A percentile compares a stretch with the other conserved stretches of the same genome.
Conservation (phyloP, 2,113 vertebrate species). For the Alexandromys fortis region DNA sequence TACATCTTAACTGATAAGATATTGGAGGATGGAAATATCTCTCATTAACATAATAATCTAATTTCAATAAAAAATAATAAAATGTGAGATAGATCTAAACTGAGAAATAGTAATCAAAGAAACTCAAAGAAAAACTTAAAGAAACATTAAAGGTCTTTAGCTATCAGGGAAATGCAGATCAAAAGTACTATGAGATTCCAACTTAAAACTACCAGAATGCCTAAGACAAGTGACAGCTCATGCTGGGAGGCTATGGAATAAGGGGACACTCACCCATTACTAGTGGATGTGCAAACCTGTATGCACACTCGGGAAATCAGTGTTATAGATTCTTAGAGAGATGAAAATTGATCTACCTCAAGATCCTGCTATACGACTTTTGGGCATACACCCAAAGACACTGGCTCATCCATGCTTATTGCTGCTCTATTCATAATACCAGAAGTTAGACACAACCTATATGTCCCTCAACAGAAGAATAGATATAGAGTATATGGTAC, state of each 20-base stretch:
- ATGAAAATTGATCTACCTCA: background rate
- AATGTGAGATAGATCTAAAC: background rate
- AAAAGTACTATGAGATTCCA: background rate
- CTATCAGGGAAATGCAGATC: background rate
- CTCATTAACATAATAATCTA: background rate
- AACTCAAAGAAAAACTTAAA: background rate
- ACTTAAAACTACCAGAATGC: background rate
- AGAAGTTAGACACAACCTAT: background rate
- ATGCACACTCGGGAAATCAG: background rate
- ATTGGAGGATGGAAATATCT: background rate
- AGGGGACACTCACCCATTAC: background rate
- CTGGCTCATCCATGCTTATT: background rate
- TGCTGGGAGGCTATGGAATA: background rate
- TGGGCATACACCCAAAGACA: background rate
- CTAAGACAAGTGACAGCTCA: background rate
- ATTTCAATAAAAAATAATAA: background rate
- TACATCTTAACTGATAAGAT: background rate
- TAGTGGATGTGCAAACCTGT: background rate
- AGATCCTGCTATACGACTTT: background rate
- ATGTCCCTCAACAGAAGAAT: background rate
- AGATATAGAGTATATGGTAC: background rate
- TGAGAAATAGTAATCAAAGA: background rate
- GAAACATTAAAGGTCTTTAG: background rate
- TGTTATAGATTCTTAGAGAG: background rate
- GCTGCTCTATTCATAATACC: background rate